Evolutionary conservation across 1,140 invertebrate species (phyloP), one percentile per base, ranked within the genome.

Genomic region (Sitodiplosis mosellana): DNA sequence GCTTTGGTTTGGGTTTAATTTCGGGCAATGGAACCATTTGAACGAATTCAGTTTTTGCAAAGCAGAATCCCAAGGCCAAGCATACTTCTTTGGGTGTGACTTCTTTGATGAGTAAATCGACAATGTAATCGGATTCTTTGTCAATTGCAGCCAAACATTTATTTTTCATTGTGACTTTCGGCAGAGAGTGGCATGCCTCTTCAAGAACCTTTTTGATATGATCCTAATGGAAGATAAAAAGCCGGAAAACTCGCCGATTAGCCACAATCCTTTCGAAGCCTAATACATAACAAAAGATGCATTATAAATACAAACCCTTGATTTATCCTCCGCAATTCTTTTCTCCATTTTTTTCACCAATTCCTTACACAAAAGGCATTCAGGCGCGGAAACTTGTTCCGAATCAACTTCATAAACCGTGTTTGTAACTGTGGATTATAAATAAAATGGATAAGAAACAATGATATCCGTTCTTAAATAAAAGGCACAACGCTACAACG

Each of bases 11-110:
- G 5, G 14, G 7, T 15, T 20, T 18, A 3, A 15, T 12, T 33
- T 14, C 10, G 14, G 15, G n/a, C 19, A 22, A 22, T 22, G 11
- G 42, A 14, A 10, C n/a, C 20, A 12, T 17, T 20, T 18, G 15
- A 15, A 33, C 44, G 15, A 10, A 38, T 2, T 51, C 18, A 15
- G 48, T 22, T 12, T 49, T 42, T 12, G 17, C 36, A 8, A 48
- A 4, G 40, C 61, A 64, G 42, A 61, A 36, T 38, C 59, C 61
- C 8, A 64, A 20, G 42, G 59, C 59, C 0, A 50, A 20, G 50
- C 61, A 64, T 20, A 64, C 60, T 11, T 61, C n/a, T 51, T 64
- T 64, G 12, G 61, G 60, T 10, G 52, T 49, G 57, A 62, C 57
- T 54, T 62, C 55, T 43, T 55, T 61, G 1, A 61, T 34, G 1